phyloP scores from a whole-genome alignment of 2,797 vertebrate species.

The Premnoplex brunnescens region DNA sequence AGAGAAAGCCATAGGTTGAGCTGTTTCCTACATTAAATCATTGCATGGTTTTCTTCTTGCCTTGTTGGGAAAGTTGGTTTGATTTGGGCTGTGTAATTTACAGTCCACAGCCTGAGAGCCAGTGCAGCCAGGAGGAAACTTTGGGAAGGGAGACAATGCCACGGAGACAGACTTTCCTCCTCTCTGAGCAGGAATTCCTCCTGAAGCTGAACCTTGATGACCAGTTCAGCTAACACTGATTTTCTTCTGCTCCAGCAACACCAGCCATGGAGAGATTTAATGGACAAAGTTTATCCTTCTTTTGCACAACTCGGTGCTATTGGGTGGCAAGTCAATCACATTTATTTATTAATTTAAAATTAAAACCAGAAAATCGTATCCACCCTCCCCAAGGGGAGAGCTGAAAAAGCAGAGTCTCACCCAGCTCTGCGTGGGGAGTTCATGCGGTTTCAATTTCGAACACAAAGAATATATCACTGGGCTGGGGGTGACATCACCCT shows the following conservation, averaged over 20 bases:
- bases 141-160: conserved; percentile 12
- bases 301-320: background rate
- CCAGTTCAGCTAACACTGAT: background rate
- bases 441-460: conserved; percentile 62
- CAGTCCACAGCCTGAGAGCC: background rate
- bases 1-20: background rate
- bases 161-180: background rate
- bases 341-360: conserved; percentile 65
- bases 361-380: conserved; percentile 60
- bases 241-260: background rate
- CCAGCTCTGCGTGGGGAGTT: background rate
- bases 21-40: conserved; percentile 17
- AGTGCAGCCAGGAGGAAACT: background rate
- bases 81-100: background rate
- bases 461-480: conserved; percentile 8
- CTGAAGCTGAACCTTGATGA: background rate
- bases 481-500: conserved; percentile 57
- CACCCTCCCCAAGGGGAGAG: background rate
- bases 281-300: background rate
- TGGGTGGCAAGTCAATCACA: conserved; percentile 43
- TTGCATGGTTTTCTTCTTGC: conserved; percentile 14
- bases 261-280: background rate
- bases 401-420: conserved; percentile 16
- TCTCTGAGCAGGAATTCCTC: background rate
- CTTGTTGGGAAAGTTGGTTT: background rate